phyloP scores from a whole-genome alignment of 2,797 vertebrate species.

The Acrocephalus scirpaceus region DNA sequence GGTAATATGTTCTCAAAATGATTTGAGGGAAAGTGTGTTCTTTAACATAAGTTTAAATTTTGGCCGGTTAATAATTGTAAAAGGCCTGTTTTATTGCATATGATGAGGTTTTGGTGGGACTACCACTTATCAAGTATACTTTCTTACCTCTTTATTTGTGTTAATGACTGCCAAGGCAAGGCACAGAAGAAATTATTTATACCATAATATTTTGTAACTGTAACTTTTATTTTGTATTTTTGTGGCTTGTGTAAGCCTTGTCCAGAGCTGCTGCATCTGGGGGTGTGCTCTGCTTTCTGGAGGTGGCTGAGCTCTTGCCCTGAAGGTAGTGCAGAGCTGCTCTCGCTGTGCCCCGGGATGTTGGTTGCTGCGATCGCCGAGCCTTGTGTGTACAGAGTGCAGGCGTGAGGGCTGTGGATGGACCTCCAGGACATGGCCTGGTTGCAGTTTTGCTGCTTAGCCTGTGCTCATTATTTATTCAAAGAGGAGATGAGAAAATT shows the following conservation, averaged over 20 bases:
- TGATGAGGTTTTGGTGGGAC: constrained; percentile 6
- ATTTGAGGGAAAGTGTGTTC: constrained; percentile 34
- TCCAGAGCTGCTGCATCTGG: neutral
- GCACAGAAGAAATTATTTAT: neutral
- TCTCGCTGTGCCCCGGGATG: accelerated
- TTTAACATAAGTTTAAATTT: constrained; percentile 55
- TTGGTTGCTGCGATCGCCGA: accelerated
- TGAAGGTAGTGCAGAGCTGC: neutral
- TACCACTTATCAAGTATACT: constrained; percentile 8
- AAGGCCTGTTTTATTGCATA: neutral
- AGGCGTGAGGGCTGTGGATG: accelerated
- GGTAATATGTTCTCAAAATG: constrained; percentile 40
- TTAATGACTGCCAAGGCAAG: constrained; percentile 30
- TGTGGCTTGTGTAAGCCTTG: neutral
- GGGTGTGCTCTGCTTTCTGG: neutral
- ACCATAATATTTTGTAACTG: neutral
- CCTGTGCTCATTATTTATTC: neutral
- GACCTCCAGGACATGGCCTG: neutral
- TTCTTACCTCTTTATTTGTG: neutral
- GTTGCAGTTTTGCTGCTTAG: accelerated
- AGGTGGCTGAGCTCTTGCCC: no score
- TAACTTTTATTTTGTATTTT: neutral
- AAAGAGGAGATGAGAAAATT: neutral
- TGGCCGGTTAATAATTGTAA: constrained; percentile 14
- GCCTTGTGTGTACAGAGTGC: accelerated